phyloP scores from a whole-genome alignment of 2,888 invertebrate species.

The Drosophila mimica region DNA sequence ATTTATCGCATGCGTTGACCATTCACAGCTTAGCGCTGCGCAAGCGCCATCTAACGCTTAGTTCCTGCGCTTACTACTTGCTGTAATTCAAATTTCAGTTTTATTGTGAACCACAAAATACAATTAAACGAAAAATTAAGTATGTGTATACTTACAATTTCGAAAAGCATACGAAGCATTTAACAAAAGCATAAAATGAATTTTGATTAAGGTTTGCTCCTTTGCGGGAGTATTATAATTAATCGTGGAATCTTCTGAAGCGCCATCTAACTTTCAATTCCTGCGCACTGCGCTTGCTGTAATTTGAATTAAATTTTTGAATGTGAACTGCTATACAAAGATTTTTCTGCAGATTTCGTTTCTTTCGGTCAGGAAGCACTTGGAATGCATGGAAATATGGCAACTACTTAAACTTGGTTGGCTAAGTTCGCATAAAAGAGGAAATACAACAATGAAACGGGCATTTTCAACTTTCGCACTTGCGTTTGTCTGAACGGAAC shows the following conservation, averaged over 20 bases:
- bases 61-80: neutral
- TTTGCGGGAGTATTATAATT: neutral
- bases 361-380: neutral
- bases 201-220: neutral
- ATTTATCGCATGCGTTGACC: conserved; percentile 1
- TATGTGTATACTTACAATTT: neutral
- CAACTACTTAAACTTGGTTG: conserved; percentile 30
- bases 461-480: neutral
- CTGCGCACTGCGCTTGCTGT: fast-evolving
- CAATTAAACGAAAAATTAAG: neutral
- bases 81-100: neutral
- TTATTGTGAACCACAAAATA: neutral
- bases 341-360: neutral
- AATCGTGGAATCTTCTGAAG: neutral
- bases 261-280: conserved; percentile 10
- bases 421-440: neutral
- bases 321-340: too few species aligned
- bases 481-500: neutral
- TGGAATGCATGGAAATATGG: neutral
- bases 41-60: conserved; percentile 21
- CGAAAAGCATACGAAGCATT: neutral
- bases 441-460: neutral
- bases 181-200: neutral
- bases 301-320: neutral
- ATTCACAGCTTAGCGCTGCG: neutral